Base-by-base conservation (phyloP, 1,140 invertebrate species). In the Drosophila willistoni region DNA sequence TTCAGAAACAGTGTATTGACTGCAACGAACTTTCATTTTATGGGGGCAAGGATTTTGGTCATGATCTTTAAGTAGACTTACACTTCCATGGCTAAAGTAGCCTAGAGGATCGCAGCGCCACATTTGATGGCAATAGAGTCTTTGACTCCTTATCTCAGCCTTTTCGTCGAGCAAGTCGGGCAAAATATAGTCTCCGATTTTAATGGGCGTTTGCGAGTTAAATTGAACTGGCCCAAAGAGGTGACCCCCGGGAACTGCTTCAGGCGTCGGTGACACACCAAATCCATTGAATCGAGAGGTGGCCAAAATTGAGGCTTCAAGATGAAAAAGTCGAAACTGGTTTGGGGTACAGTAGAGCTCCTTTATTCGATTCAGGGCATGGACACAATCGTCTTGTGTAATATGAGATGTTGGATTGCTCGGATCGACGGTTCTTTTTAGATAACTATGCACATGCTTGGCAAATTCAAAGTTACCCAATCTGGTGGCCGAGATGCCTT, bases 41-140 rank as follows among this genome's bases (percentile, higher is more conserved):
- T 44, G 6, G 1, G 29, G 17, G 19, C 51, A 54, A 10, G 51
- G 51, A 13, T 3, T 12, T 17, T 54, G 19, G 2, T 0, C 51
- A 1, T 54, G 7, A 9, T 54, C 51, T 7, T 54, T 22, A 1
- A 12, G 7, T 0, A 54, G 10, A 6, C 4, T 25, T 12, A 25
- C 51, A 17, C 14, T 25, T n/a, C 12, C 14, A 41, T 36, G 41
- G 3, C 47, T 34, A 34, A 64, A 54, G 14, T 41, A 54, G 1
- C 63, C 63, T 17, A 64, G 63, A 13, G 47, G 63, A 55, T 64
- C 47, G 13, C 44, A 54, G 2, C 47, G 29, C 63, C 63, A 55
- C 19, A 39, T n/a, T 36, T 55, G 44, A 5, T 19, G 47, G 7
- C 36, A 39, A 22, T 64, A 13, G 0, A 64, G 10, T 12, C 47